A percentile compares a stretch with the other conserved stretches of the same genome.
phyloP scores from a whole-genome alignment of 2,888 invertebrate species.

The Iphiclides podalirius region DNA sequence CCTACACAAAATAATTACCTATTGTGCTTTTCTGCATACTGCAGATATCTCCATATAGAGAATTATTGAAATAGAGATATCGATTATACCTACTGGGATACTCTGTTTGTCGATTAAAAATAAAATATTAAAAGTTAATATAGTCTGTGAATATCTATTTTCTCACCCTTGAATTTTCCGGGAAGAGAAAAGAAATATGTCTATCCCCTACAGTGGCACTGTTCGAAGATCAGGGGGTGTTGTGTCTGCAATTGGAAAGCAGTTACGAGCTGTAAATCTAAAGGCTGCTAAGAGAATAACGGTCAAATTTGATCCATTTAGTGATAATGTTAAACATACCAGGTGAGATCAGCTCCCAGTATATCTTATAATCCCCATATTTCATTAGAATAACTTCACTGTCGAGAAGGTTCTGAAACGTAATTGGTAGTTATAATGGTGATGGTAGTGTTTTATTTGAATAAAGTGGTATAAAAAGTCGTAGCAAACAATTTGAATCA shows the following conservation, averaged over 20 bases:
- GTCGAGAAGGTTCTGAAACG: too few relatives aligned
- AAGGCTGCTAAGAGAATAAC: conserved; percentile 89
- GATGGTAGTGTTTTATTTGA: too few relatives aligned
- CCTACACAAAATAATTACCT: too few relatives aligned
- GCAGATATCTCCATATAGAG: too few relatives aligned
- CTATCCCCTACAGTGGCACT: conserved; percentile 86
- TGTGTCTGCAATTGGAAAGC: conserved; percentile 86
- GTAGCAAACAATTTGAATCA: too few relatives aligned
- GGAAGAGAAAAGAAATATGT: conserved; percentile 77
- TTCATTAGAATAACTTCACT: not conserved
- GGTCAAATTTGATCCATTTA: conserved; percentile 92
- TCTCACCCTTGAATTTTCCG: conserved; percentile 29
- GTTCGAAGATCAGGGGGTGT: conserved; percentile 84
- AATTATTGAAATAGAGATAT: too few relatives aligned
- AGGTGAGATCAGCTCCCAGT: conserved; percentile 56
- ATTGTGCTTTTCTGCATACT: too few relatives aligned
- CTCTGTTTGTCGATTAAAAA: not conserved
- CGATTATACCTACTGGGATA: too few relatives aligned
- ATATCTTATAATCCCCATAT: not conserved
- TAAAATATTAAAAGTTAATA: not conserved
- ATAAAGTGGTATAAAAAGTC: too few relatives aligned
- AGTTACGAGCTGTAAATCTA: conserved; percentile 85
- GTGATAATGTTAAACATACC: conserved; percentile 82
- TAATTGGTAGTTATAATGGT: too few relatives aligned
- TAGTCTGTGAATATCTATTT: conserved; percentile 21